Evolutionary conservation across 2,888 invertebrate species (phyloP).

Genomic region (Hirudinaria manillensis): DNA sequence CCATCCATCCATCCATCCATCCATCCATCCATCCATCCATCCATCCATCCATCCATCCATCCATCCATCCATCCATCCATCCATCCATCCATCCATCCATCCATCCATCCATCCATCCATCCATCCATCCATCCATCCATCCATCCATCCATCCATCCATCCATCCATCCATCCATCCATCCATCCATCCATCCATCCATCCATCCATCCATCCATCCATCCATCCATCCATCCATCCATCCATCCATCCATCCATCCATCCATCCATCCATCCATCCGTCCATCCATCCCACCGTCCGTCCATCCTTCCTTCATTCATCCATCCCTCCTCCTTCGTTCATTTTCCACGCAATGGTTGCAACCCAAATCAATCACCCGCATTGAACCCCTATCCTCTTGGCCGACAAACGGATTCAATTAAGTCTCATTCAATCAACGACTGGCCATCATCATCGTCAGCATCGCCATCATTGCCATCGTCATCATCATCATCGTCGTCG

Average conservation of each 20-base stretch:
- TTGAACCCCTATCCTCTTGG: no score
- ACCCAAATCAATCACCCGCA: no score
- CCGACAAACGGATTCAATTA: no score
- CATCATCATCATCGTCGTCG: constrained; percentile 12
- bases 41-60: constrained; percentile 20
- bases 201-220: constrained; percentile 7
- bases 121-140: constrained; percentile 7
- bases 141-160: constrained; percentile 7
- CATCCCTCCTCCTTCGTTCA: not conserved
- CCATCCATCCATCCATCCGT: not conserved
- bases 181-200: constrained; percentile 7
- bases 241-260: not conserved
- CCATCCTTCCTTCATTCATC: not conserved
- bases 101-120: constrained; percentile 7
- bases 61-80: constrained; percentile 25
- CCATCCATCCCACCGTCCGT: not conserved
- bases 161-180: constrained; percentile 7
- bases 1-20: constrained; percentile 26
- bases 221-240: not conserved
- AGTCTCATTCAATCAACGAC: no score
- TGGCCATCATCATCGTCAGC: no score
- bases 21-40: constrained; percentile 11
- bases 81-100: constrained; percentile 16
- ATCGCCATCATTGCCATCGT: not conserved
- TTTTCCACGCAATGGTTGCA: not conserved